Conservation (phyloP, 53 echinoderm and acorn worm genomes). For the Zoroaster sp. region DNA sequence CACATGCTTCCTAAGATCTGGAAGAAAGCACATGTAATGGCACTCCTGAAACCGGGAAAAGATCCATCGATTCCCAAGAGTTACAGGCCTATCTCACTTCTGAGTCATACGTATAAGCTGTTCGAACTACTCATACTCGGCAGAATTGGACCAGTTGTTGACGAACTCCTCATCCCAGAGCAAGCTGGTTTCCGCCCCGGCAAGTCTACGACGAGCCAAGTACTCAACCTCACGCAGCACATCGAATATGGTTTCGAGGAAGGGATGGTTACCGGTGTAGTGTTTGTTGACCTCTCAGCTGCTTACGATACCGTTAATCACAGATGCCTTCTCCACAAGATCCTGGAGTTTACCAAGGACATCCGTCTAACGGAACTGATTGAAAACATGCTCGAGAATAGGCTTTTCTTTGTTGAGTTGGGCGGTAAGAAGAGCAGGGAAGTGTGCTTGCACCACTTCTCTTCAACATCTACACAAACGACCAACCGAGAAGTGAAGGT, state of each 20-base stretch:
- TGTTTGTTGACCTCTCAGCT: slow-evolving; percentile 62
- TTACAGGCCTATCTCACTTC: slow-evolving; percentile 66
- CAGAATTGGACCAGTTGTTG: slow-evolving; percentile 47
- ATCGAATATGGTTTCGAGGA: slow-evolving; percentile 72
- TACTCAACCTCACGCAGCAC: slow-evolving; percentile 66
- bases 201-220: too few relatives aligned
- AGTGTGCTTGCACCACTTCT: slow-evolving; percentile 62
- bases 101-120: slow-evolving; percentile 67
- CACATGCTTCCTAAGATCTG: too few relatives aligned
- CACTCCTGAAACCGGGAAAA: too few relatives aligned
- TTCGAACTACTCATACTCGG: slow-evolving; percentile 69
- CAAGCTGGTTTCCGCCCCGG: slow-evolving; percentile 72
- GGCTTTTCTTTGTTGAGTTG: slow-evolving; percentile 63
- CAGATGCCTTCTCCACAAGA: slow-evolving; percentile 53
- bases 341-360: slow-evolving; percentile 51
- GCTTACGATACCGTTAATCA: slow-evolving; percentile 65
- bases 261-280: slow-evolving; percentile 54
- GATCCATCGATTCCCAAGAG: slow-evolving; percentile 42
- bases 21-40: too few relatives aligned
- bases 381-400: slow-evolving; percentile 42
- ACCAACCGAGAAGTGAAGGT: slow-evolving; percentile 28
- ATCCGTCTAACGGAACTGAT: slow-evolving; percentile 47
- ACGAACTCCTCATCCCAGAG: slow-evolving; percentile 65
- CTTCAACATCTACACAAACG: slow-evolving; percentile 58
- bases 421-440: slow-evolving; percentile 44